A percentile compares a stretch with the other conserved stretches of the same genome.
Evolutionary conservation across 2,113 vertebrate species (phyloP).

Genomic region (Sphyrna mokarran): DNA sequence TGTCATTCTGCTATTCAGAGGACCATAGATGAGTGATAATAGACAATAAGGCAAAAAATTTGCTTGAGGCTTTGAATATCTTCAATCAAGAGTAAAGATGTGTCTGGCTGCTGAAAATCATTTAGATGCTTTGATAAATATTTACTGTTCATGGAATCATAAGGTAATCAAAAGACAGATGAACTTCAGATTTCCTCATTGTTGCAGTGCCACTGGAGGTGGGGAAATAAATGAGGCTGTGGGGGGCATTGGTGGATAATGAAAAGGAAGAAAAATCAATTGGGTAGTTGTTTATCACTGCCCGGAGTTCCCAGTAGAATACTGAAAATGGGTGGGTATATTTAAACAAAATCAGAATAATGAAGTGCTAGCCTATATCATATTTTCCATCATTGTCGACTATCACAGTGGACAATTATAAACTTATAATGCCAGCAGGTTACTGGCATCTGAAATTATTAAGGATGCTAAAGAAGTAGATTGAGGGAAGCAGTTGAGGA

Average conservation of each 20-base stretch:
- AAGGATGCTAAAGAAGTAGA: background rate
- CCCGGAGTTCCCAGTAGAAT: background rate
- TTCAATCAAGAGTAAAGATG: background rate
- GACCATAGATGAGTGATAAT: background rate
- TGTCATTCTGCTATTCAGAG: background rate
- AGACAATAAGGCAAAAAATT: background rate
- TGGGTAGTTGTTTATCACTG: background rate
- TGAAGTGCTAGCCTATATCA: background rate
- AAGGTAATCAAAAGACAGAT: background rate
- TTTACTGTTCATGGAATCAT: background rate
- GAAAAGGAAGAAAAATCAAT: background rate
- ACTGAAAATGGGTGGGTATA: background rate
- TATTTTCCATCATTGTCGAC: background rate
- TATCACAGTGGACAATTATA: background rate
- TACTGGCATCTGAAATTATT: background rate
- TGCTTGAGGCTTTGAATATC: background rate
- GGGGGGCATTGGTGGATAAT: background rate
- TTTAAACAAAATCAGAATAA: background rate
- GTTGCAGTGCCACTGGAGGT: background rate
- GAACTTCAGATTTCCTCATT: background rate
- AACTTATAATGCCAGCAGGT: background rate
- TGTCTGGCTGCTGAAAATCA: background rate
- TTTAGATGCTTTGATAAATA: background rate
- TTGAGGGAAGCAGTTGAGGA: background rate
- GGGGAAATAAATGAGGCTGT: background rate